phyloP scores from a whole-genome alignment of 2,797 vertebrate genomes.

The Lepilemur ruficaudatus region DNA sequence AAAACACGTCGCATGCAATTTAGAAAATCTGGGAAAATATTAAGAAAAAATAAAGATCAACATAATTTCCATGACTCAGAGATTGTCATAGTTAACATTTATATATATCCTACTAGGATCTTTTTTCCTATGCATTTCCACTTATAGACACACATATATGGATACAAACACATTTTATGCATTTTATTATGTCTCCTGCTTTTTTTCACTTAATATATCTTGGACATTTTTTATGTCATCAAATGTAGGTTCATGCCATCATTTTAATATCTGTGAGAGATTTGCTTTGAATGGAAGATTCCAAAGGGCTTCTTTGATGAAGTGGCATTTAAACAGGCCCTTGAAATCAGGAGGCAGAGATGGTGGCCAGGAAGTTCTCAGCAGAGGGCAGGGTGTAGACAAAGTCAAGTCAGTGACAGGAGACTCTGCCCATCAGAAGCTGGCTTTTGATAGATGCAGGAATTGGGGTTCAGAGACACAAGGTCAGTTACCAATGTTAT shows the following conservation, averaged over 20 bases:
- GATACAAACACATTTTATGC: constrained; percentile 41
- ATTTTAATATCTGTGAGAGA: constrained; percentile 50
- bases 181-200: constrained; percentile 54
- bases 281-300: constrained; percentile 21
- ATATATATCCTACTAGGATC: constrained; percentile 3
- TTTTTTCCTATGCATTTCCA: constrained; percentile 42
- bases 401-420: neutral
- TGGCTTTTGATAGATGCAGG: neutral
- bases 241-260: constrained; percentile 46
- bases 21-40: constrained; percentile 41
- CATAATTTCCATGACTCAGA: constrained; percentile 64
- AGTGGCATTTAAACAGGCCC: neutral
- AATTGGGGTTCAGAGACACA: neutral
- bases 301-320: constrained; percentile 12
- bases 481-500: neutral
- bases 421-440: neutral
- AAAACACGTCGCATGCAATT: neutral
- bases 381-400: neutral
- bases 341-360: neutral
- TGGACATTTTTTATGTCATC: constrained; percentile 47
- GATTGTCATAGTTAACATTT: constrained; percentile 27
- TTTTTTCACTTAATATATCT: constrained; percentile 50
- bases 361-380: neutral
- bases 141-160: constrained; percentile 53
- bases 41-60: constrained; percentile 53